phyloP scores from a whole-genome alignment of 2,888 invertebrate genomes.

The Caenorhabditis drosophilae region DNA sequence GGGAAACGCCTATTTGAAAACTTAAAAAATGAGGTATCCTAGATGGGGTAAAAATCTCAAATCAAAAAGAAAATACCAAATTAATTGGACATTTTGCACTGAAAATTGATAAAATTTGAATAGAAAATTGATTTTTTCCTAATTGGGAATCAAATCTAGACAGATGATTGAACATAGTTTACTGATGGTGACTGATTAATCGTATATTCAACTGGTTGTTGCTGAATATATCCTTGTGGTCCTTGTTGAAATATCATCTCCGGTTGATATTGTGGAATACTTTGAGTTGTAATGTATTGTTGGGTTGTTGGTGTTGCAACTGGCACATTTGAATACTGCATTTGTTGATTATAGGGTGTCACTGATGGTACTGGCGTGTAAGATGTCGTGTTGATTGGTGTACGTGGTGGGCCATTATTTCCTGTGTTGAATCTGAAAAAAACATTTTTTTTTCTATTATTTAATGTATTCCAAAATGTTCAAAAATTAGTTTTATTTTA shows the following conservation, averaged over 20 bases:
- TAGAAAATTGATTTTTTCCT: not conserved
- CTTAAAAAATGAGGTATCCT: too few species aligned
- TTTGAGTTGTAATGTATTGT: slow-evolving; percentile 28
- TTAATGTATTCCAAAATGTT: too few species aligned
- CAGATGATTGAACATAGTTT: slow-evolving; percentile 33
- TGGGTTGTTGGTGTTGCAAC: slow-evolving; percentile 44
- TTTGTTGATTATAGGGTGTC: slow-evolving; percentile 24
- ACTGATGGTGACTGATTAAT: slow-evolving; percentile 23
- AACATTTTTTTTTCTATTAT: too few species aligned
- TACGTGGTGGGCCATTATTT: slow-evolving; percentile 6
- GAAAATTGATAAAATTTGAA: too few species aligned
- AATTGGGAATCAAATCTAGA: slow-evolving; percentile 9
- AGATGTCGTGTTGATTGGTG: slow-evolving; percentile 21
- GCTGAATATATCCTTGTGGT: slow-evolving; percentile 36
- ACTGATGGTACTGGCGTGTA: slow-evolving; percentile 35
- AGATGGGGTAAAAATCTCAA: too few species aligned
- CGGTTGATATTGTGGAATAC: slow-evolving; percentile 41
- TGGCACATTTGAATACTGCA: slow-evolving; percentile 33
- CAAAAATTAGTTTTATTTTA: too few species aligned
- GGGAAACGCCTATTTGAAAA: too few species aligned
- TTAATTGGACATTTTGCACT: too few species aligned
- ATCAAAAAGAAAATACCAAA: too few species aligned
- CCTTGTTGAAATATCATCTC: slow-evolving; percentile 49
- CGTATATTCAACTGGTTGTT: slow-evolving; percentile 43
- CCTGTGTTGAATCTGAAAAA: too few species aligned